Base-by-base conservation (phyloP, 2,797 vertebrate genomes). In the Champsocephalus gunnari region DNA sequence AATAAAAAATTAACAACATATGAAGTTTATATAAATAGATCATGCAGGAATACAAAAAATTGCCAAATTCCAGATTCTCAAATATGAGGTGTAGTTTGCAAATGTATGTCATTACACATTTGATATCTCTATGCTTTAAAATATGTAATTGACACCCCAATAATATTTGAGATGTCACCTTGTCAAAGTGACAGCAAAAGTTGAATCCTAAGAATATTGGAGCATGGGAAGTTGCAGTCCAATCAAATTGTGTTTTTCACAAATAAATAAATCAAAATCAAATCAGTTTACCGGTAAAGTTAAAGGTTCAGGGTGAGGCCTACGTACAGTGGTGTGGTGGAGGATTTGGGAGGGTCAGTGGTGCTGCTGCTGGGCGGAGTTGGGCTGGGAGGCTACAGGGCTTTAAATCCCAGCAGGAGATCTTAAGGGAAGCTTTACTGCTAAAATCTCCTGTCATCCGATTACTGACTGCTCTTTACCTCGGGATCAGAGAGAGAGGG, bases 391-490 rank as follows among this genome's bases (percentile, higher is more conserved):
- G 48, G 51, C 75, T 72, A 19, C 67, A 68, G 51, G 62, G 63
- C 48, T 87, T 78, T 81, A 92, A 93, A 91, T 86, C 91, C 82
- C 9, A 19, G 79, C 81, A 84, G 81, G 80, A 92, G 81, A 89
- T 89, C 86, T 92, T 82, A 80, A 72, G 61, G 83, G 84, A 87
- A 88, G 91, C 85, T 93, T 91, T 92, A 80, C 58, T 5, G 58
- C 68, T 88, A 81, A 91, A 94, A 94, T 94, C 93, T 92, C 74
- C 87, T 82, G 83, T 94, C 92, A 94, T 95, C 93, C 92, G 88
- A 94, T 94, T 95, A 94, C 87, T 55, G 71, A 77, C 85, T 81
- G 85, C 85, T 92, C 88, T 92, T 91, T 89, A 87, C 83, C 79
- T 75, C 38, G 12, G 86, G 92, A 95, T 90, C 89, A 92, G 81